A percentile compares a stretch with the other conserved stretches of the same genome.
Conservation (phyloP, 2,113 vertebrate species). For the Ceyx cyanopectus region DNA sequence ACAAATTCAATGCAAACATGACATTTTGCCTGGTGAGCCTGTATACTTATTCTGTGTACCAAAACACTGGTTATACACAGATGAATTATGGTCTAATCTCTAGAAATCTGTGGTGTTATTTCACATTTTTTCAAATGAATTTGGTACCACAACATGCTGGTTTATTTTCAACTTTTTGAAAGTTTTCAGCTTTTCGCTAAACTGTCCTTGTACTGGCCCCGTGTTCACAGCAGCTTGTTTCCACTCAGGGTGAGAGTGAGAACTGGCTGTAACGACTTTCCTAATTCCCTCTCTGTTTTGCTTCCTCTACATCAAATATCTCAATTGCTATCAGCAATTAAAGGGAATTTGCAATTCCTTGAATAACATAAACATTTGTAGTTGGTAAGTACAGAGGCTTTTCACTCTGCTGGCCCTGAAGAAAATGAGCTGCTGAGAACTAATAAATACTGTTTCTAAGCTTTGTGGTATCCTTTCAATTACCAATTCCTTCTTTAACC, state of each 20-base stretch:
- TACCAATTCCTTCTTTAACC: neutral
- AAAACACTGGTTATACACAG: neutral
- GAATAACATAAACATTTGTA: conserved; percentile 5
- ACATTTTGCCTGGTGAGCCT: neutral
- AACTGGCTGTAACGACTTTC: neutral
- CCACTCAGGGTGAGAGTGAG: neutral
- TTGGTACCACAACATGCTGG: neutral
- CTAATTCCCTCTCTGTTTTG: neutral
- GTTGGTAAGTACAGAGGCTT: neutral
- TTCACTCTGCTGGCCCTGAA: neutral
- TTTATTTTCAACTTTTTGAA: neutral
- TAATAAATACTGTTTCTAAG: neutral
- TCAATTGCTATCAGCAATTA: neutral
- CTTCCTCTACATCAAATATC: neutral
- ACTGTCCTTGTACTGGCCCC: neutral
- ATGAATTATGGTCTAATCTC: neutral
- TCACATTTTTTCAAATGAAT: neutral
- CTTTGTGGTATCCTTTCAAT: neutral
- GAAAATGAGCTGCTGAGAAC: neutral
- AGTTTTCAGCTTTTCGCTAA: neutral
- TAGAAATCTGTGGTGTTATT: neutral
- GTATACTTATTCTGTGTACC: neutral
- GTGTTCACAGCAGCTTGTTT: neutral
- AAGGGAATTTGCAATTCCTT: conserved; percentile 18
- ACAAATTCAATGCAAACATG: neutral